These are phyloP conservation scores for Orthosia cruda DNA, from an alignment of 2,888 invertebrate genomes.

Conservation along the genomic window DNA sequence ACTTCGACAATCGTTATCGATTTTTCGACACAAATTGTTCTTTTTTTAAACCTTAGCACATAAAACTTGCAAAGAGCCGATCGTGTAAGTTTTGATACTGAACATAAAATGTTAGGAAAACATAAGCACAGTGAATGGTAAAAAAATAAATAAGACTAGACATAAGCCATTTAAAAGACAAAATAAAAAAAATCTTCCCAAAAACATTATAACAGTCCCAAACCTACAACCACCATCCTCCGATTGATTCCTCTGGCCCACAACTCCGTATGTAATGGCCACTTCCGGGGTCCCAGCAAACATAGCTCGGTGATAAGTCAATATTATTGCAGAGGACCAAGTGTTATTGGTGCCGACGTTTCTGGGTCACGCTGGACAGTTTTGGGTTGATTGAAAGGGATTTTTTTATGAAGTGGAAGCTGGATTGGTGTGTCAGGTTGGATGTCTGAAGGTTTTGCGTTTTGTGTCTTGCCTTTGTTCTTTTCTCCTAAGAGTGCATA, in stretches of 20 bases:
- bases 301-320: conserved; percentile 68
- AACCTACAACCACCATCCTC: conserved; percentile 29
- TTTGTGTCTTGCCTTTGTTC: not conserved
- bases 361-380: conserved; percentile 43
- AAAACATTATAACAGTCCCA: conserved; percentile 34
- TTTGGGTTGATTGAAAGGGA: conserved; percentile 21
- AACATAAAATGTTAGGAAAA: not conserved
- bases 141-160: not conserved
- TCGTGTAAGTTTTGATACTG: no score
- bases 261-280: conserved; percentile 55
- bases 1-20: no score
- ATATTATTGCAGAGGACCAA: conserved; percentile 60
- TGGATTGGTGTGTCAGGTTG: not conserved
- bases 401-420: conserved; percentile 25
- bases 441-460: not conserved
- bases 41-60: no score
- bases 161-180: not conserved
- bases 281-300: conserved; percentile 64
- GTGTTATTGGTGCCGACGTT: conserved; percentile 53
- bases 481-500: not conserved
- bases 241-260: conserved; percentile 55
- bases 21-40: no score
- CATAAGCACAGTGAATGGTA: not conserved
- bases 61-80: no score
- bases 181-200: not conserved